phyloP scores from a whole-genome alignment of 1,140 invertebrate species.

The Apis laboriosa region DNA sequence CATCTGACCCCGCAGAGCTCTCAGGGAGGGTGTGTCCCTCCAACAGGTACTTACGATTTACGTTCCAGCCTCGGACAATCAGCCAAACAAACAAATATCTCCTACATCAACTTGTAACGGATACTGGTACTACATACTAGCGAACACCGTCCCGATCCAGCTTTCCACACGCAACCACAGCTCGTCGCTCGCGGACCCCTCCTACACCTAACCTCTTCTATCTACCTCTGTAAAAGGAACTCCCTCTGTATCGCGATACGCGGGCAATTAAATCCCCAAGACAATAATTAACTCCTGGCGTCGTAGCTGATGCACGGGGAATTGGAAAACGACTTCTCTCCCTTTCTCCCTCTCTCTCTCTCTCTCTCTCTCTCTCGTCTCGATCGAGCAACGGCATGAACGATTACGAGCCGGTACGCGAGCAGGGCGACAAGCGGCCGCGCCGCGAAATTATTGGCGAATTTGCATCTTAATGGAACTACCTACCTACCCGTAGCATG shows the following conservation, averaged over 20 bases:
- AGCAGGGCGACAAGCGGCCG: constrained; percentile 72
- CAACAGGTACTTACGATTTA: constrained; percentile 22
- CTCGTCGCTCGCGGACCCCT: constrained; percentile 43
- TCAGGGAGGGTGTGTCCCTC: constrained; percentile 1
- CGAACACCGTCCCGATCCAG: constrained; percentile 34
- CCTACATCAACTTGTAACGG: constrained; percentile 56
- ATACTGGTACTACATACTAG: constrained; percentile 59
- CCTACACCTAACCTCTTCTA: not conserved
- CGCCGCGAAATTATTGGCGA: constrained; percentile 76
- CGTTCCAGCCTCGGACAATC: constrained; percentile 33
- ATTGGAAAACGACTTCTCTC: constrained; percentile 72
- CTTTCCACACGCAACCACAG: constrained; percentile 53
- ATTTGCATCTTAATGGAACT: constrained; percentile 81
- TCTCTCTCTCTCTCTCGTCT: constrained; percentile 4
- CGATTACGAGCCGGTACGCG: constrained; percentile 62
- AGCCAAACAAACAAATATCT: constrained; percentile 43
- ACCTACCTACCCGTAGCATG: constrained; percentile 65
- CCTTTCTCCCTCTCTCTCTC: too few relatives aligned
- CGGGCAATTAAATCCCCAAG: constrained; percentile 77
- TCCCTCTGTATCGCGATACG: constrained; percentile 62
- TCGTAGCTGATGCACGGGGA: constrained; percentile 67
- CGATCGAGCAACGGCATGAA: constrained; percentile 55
- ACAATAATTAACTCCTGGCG: constrained; percentile 77
- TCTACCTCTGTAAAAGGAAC: constrained; percentile 20
- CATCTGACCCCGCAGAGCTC: too few relatives aligned